Evolutionary conservation across 1,140 invertebrate species (phyloP), one percentile per base, ranked within the genome.

Genomic region (Drosophila mojavensis): DNA sequence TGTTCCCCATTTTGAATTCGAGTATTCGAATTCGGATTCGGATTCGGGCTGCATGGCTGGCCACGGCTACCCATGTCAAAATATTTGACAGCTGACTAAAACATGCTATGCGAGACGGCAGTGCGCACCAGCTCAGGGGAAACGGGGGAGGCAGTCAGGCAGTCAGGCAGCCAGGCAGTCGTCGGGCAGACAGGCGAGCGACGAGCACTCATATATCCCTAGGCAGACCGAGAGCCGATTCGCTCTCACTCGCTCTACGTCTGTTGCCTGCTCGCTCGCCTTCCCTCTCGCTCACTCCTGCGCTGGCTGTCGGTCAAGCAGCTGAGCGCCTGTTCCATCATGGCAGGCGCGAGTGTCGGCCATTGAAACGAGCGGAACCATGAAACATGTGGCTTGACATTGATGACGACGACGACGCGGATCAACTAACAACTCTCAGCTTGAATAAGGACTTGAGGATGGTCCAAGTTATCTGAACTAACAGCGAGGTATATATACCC

Each of bases 41-140:
- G 47, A 47, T 41, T 73, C 63, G 59, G 48, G 45, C 60, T 75
- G 66, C 65, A 69, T 73, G 56, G 58, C 68, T 79, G 82, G 82
- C 83, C 79, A 81, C 75, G 75, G 88, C 70, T 85, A 92, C 91
- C 91, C 88, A 92, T 92, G 81, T 92, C 91, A 92, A 91, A 91
- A 82, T 81, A 91, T 91, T 92, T 92, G 91, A 92, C 91, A 92
- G 91, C 91, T 92, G 91, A 91, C 91, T 92, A 83, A 86, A 91
- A 86, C 88, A 91, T 80, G 79, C 79, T 81, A 85, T 85, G 82
- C 76, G 85, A 76, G 62, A 63, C 66, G 63, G 66, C 11, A 66
- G 43, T 64, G 65, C 33, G 54, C 62, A 66, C 59, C 48, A 62
- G 50, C 45, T 51, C 26, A 60, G 36, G 61, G 50, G 66, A 61